Conservation (phyloP, 2,113 vertebrate genomes). For the Archocentrus centrarchus region DNA sequence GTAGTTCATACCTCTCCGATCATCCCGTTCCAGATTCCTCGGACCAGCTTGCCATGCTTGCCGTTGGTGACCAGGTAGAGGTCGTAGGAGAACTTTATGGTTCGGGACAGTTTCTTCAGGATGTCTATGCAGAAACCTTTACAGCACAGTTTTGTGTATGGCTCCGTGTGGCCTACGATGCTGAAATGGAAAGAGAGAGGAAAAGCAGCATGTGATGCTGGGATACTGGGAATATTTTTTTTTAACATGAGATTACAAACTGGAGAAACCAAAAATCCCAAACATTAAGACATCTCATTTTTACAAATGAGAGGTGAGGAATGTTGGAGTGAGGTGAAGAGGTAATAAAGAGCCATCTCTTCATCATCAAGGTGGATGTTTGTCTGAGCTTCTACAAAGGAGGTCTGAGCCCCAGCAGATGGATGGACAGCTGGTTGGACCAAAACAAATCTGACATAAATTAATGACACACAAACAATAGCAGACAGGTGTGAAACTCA, state of each 20-base stretch:
- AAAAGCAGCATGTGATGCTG: background rate
- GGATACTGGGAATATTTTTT: background rate
- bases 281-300: background rate
- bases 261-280: background rate
- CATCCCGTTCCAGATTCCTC: constrained; percentile 98
- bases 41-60: constrained; percentile 95
- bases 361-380: constrained; percentile 1
- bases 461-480: constrained; percentile 76
- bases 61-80: constrained; percentile 98
- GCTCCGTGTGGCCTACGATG: constrained; percentile 84
- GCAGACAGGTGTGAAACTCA: constrained; percentile 31
- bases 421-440: constrained; percentile 74
- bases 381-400: constrained; percentile 45
- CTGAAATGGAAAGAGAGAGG: constrained; percentile 45
- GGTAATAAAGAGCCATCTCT: background rate
- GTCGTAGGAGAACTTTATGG: constrained; percentile 95
- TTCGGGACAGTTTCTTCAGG: constrained; percentile 94
- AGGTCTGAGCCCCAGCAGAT: constrained; percentile 71
- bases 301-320: background rate
- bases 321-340: background rate
- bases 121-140: constrained; percentile 99
- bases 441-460: constrained; percentile 74
- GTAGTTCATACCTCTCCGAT: constrained; percentile 91
- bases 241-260: background rate
- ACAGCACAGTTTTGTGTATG: constrained; percentile 97